Evolutionary conservation across 2,797 vertebrate species (phyloP), one percentile per base, ranked within the genome.

Genomic region (Glyptemys insculpta): DNA sequence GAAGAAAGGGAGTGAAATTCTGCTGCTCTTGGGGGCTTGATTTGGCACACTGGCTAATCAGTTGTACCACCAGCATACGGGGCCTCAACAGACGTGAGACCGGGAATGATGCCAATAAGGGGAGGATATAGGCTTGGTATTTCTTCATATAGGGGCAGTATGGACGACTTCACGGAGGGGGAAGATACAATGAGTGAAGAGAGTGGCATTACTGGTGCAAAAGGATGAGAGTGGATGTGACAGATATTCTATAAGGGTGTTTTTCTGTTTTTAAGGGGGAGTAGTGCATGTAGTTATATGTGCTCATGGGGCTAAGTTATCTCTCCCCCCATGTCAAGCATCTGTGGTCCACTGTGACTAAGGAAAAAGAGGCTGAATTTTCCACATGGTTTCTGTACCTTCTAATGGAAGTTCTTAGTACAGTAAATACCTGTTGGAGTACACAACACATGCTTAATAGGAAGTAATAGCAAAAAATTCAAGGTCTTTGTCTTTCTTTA

Each of bases 311-410:
- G 14, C 74, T 49, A 86, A 79, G 0, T 49, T 47, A 11, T 52
- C 25, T 76, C 31, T 21, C 79, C 11, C 85, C 9, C 82, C 86
- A 74, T 8, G 3, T 2, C 0, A 0, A 6, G 0, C 62, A 44
- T 91, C 12, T 9, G 18, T 54, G 34, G 3, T 34, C 84, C 34
- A 79, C 50, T 31, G 0, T 53, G 34, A 47, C 72, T 27, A 79
- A 59, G 37, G 18, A 31, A 15, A 91, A 86, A 1, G 6, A 15
- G 41, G 15, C 62, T 74, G 11, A 85, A 62, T 29, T 29, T 3
- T 81, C 83, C 12, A n/a, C 19, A 23, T 0, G 1, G 11, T 72
- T 72, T 41, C 19, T 25, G 19, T 72, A 11, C 19, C 37, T 41
- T 72, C 5, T 37, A 41, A 37, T 25, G n/a, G 5, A 21, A 27